Percentiles rank a stretch among this genome's conserved stretches.
These are phyloP conservation scores for Camarhynchus parvulus DNA, from an alignment of 2,113 vertebrate genomes.

Conservation along the genomic window DNA sequence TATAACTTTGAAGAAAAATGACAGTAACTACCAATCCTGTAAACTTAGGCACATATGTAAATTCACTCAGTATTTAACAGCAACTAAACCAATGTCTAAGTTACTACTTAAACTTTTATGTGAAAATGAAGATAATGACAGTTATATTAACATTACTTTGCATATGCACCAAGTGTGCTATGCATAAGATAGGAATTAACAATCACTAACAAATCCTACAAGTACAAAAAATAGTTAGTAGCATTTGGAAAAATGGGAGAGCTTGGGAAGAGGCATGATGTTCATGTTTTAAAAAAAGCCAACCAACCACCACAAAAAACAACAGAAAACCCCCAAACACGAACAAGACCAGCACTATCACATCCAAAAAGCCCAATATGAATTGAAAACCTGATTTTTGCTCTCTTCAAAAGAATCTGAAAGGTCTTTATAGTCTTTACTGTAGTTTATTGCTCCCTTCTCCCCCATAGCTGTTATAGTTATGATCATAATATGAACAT, in stretches of 20 bases:
- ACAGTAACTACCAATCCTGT: neutral
- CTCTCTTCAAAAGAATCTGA: slow-evolving; percentile 34
- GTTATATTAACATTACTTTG: neutral
- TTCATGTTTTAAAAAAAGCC: neutral
- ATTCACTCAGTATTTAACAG: slow-evolving; percentile 1
- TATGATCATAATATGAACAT: neutral
- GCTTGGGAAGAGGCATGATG: neutral
- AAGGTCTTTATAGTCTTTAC: neutral
- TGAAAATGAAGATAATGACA: neutral
- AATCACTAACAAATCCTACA: slow-evolving; percentile 8
- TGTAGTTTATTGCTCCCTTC: slow-evolving; percentile 28
- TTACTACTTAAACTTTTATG: neutral
- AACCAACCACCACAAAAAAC: neutral
- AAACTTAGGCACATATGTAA: neutral
- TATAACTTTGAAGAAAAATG: neutral
- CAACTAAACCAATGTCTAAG: neutral
- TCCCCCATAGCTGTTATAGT: neutral
- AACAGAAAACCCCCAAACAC: neutral
- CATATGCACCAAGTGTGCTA: neutral
- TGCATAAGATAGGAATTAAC: neutral
- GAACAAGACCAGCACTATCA: neutral
- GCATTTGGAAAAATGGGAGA: slow-evolving; percentile 30
- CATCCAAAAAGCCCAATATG: neutral
- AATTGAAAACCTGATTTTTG: neutral
- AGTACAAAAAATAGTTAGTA: slow-evolving; percentile 12